Evolutionary conservation across 64 coral and sea anemone species (phyloP).

Genomic region (Montipora capricornis): DNA sequence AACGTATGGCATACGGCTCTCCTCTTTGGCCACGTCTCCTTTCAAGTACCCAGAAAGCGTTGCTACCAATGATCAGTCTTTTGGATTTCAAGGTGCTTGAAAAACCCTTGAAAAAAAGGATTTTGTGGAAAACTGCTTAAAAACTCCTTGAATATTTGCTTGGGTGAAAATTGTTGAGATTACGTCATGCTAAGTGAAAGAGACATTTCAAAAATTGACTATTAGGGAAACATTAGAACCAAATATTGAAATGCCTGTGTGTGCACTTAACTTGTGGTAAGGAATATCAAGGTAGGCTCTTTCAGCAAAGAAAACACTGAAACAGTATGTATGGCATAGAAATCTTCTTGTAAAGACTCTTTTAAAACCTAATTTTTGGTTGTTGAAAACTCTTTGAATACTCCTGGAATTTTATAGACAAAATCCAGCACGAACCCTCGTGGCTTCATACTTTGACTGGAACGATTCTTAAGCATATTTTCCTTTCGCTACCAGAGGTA

Average conservation of each 20-base stretch:
- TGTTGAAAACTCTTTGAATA: neutral
- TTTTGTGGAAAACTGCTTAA: constrained; percentile 16
- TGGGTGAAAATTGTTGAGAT: too few species aligned
- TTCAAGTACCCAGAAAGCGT: constrained; percentile 65
- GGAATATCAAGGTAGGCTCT: neutral
- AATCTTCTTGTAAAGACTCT: neutral
- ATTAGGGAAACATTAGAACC: too few species aligned
- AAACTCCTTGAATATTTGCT: neutral
- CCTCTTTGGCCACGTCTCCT: neutral
- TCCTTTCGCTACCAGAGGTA: too few species aligned
- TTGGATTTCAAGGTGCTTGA: constrained; percentile 24
- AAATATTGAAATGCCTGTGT: too few species aligned
- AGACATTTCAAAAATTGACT: too few species aligned
- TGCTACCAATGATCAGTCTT: constrained; percentile 58
- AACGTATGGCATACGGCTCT: constrained; percentile 65
- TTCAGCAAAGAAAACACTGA: too few species aligned
- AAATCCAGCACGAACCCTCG: neutral
- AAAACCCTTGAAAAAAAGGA: constrained; percentile 18
- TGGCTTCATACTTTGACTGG: constrained; percentile 5
- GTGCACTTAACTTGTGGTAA: constrained; percentile 8
- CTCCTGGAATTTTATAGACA: too few species aligned
- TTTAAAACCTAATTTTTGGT: too few species aligned
- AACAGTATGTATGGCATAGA: neutral
- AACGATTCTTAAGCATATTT: constrained; percentile 25
- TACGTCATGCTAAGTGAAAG: too few species aligned